Base-by-base conservation (phyloP, 37 sponge, comb jelly and placozoan species). In the Haliclona indistincta region DNA sequence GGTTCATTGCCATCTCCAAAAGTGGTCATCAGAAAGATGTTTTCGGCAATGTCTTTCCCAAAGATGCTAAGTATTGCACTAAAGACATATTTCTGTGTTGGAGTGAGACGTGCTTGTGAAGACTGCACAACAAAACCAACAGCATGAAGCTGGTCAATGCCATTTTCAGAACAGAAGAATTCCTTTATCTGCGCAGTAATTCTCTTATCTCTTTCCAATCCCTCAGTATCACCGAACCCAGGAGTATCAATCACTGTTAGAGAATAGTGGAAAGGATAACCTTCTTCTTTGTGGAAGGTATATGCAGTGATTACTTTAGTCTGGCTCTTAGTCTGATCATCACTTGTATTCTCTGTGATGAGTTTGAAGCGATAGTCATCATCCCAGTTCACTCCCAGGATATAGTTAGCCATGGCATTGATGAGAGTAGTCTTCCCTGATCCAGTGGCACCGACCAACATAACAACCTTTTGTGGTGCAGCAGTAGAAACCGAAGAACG, bases 1-100 rank as follows among this genome's bases (percentile, higher is more conserved):
- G 87, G 88, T 22, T 74, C 55, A 17, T 56, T 39, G 0, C 84
- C 80, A 83, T 91, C 92, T 34, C 81, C 88, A 86, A 91, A 91
- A 1, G 92, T 91, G 34, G 52, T 63, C 92, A 91, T 91, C 25
- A 91, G 56, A 35, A 91, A 83, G 10, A 90, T 71, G 49, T 78
- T 78, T 5, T 67, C 52, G 0, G 26, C 43, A 54, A 78, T 66
- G 37, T 78, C 79, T 28, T 67, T 67, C 26, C 79, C 79, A 78
- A 67, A 78, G 19, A 66, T 66, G 6, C 30, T 25, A 11, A 84
- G 61, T 4, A 74, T 84, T 4, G 84, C 49, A 54, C 76, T 71
- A 60, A 56, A 84, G 22, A 84, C 56, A 38, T 84, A 84, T 28
- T 38, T 76, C 36, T 84, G 77, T 54, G 72, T 56, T 0, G 54